Evolutionary conservation across 2,113 vertebrate species (phyloP), one percentile per base, ranked within the genome.

Genomic region (Anser brachyrhynchus): DNA sequence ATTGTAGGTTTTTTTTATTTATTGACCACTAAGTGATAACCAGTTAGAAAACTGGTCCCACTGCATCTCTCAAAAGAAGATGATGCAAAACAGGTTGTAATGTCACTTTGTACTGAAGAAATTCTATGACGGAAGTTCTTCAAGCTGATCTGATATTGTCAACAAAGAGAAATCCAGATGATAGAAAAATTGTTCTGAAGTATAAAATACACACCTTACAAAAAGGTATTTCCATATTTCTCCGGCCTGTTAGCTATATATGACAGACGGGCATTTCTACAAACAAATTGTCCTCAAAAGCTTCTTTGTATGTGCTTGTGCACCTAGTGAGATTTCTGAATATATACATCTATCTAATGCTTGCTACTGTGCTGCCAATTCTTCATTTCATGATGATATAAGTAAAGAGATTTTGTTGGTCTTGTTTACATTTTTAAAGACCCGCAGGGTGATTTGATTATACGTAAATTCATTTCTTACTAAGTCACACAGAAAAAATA

Each of bases 401-500:
- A 91, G 52, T 89, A 89, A 93, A 82, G 74, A 69, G 62, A 75
- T 87, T 91, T 84, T 82, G 25, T 22, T 91, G 52, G 37, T 55
- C 33, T 10, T 90, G 65, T 64, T 92, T 97, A 78, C 46, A 69
- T 91, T 89, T 93, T 92, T 81, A 75, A 95, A 93, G 39, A 75
- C 65, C 46, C 52, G 64, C 35, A 74, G 13, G 72, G 37, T 83
- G 51, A 74, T 93, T 86, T 54, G 44, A 80, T 92, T 89, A 71
- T 81, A 59, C 46, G 37, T 10, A 70, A 94, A 93, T 84, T 93
- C 9, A 95, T 26, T 82, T 88, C 21, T 67, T 65, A 92, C 15
- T 70, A 80, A 85, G 76, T 21, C 6, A 14, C 5, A 11, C 15
- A 8, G 10, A 9, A 62, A n/a, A 54, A 72, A 66, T 1, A 26